A percentile compares a stretch with the other conserved stretches of the same genome.
phyloP scores from a whole-genome alignment of 2,888 invertebrate species.

The Choristoneura rosaceana region DNA sequence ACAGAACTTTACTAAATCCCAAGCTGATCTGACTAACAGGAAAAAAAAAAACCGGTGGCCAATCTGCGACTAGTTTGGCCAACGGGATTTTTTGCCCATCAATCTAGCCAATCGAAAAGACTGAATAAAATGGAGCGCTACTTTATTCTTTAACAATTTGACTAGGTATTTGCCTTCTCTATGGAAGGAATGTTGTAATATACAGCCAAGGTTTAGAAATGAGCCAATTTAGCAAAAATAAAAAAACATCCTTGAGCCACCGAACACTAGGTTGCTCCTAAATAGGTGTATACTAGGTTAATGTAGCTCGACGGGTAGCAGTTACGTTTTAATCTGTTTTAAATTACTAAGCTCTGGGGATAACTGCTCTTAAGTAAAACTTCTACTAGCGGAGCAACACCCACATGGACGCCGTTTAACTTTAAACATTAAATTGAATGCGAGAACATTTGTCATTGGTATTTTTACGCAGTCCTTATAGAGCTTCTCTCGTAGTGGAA shows the following conservation, averaged over 20 bases:
- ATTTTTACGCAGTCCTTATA: too few species aligned
- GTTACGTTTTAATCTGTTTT: constrained; percentile 29
- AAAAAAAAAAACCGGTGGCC: too few species aligned
- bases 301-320: constrained; percentile 28
- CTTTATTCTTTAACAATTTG: background rate
- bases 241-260: constrained; percentile 38
- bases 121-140: too few species aligned
- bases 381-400: background rate
- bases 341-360: constrained; percentile 11
- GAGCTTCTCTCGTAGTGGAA: too few species aligned
- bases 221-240: constrained; percentile 18
- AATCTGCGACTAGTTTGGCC: too few species aligned
- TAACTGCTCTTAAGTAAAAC: background rate
- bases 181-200: constrained; percentile 11
- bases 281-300: constrained; percentile 40
- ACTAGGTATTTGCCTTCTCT: background rate
- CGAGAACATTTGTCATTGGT: background rate
- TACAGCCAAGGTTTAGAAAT: constrained; percentile 31
- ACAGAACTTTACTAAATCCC: too few species aligned
- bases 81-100: too few species aligned
- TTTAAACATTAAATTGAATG: background rate
- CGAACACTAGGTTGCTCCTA: constrained; percentile 33
- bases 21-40: too few species aligned
- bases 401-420: background rate
- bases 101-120: too few species aligned